These are phyloP conservation scores for Myotis yumanensis DNA, from an alignment of 2,113 vertebrate species.

Conservation along the genomic window DNA sequence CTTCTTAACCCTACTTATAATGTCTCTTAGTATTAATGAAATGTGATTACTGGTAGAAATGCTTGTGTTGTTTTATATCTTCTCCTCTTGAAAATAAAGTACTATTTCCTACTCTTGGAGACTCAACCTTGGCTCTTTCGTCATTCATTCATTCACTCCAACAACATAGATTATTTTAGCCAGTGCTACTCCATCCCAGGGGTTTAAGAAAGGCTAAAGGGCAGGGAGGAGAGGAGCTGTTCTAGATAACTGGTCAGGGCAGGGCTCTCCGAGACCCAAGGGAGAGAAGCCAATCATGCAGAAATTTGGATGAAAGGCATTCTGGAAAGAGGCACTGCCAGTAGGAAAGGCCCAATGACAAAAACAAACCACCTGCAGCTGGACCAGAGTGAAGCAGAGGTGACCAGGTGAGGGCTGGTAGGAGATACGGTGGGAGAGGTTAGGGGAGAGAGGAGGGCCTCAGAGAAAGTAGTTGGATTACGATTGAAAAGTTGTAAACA, in stretches of 20 bases:
- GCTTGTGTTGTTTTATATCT: background rate
- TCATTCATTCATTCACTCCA: background rate
- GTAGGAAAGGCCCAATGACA: background rate
- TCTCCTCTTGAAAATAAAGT: constrained; percentile 20
- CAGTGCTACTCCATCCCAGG: background rate
- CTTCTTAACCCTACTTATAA: background rate
- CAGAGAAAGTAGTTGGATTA: background rate
- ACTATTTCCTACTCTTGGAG: background rate
- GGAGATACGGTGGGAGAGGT: background rate
- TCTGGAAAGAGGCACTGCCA: background rate
- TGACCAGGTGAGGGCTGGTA: background rate
- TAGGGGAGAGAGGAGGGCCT: rapidly evolving
- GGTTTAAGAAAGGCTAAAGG: background rate
- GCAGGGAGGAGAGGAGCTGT: background rate
- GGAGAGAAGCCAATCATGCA: background rate
- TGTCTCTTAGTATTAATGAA: background rate
- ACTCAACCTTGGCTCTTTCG: background rate
- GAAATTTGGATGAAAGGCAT: background rate
- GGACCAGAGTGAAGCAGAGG: background rate
- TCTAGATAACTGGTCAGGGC: background rate
- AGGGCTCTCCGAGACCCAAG: background rate
- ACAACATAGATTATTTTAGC: background rate
- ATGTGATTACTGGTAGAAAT: constrained; percentile 49
- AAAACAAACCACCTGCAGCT: background rate
- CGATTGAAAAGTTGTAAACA: background rate